A percentile compares a stretch with the other conserved stretches of the same genome.
Evolutionary conservation across 1,140 invertebrate species (phyloP).

Genomic region (Orius insidiosus): DNA sequence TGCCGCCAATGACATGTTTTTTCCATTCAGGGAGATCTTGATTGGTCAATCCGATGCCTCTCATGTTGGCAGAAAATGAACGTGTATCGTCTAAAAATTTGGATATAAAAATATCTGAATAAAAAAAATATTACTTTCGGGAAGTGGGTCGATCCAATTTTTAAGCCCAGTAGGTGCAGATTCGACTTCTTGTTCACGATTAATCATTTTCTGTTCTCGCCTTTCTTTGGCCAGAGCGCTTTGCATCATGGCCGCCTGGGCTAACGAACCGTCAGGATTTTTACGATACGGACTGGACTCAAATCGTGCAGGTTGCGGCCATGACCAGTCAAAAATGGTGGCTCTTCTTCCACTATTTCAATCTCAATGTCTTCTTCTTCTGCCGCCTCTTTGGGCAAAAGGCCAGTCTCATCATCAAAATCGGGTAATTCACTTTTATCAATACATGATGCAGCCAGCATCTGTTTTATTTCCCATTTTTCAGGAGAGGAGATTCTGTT

Average conservation of each 20-base stretch:
- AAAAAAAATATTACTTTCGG: slow-evolving; percentile 38
- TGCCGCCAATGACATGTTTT: slow-evolving; percentile 92
- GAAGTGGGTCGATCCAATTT: slow-evolving; percentile 91
- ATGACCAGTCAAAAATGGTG: slow-evolving; percentile 85
- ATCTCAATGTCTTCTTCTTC: slow-evolving; percentile 98
- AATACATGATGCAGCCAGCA: slow-evolving; percentile 33
- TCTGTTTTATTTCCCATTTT: slow-evolving; percentile 70
- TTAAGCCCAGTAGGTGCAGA: slow-evolving; percentile 68
- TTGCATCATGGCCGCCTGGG: slow-evolving; percentile 99
- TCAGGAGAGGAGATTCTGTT: slow-evolving; percentile 93
- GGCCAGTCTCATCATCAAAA: slow-evolving; percentile 77
- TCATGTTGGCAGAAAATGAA: slow-evolving; percentile 54
- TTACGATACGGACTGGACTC: slow-evolving; percentile 96
- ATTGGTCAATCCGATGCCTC: slow-evolving; percentile 61
- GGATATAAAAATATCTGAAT: neutral
- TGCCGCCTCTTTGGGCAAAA: slow-evolving; percentile 76
- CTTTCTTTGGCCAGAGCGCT: slow-evolving; percentile 93
- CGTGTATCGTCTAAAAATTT: slow-evolving; percentile 37
- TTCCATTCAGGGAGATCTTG: slow-evolving; percentile 98
- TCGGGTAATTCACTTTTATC: slow-evolving; percentile 79
- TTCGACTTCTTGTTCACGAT: slow-evolving; percentile 80
- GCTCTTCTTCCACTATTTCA: slow-evolving; percentile 96
- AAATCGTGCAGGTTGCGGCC: slow-evolving; percentile 78
- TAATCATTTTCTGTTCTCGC: slow-evolving; percentile 81
- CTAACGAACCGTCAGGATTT: slow-evolving; percentile 95